Base-by-base conservation (phyloP, 1,140 invertebrate genomes). In the Micrasema minimum region DNA sequence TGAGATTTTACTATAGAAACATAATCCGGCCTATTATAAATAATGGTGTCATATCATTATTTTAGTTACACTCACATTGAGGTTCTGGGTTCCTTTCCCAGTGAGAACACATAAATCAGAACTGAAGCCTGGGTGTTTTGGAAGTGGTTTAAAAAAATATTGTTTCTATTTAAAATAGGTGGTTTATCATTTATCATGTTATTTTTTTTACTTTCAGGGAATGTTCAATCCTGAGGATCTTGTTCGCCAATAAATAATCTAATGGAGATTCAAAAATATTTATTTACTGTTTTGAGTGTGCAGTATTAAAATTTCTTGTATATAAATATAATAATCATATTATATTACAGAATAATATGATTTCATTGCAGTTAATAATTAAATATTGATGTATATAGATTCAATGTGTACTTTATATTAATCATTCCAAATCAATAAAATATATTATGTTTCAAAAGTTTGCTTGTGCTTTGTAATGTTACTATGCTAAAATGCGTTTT, bases 151-250 rank as follows among this genome's bases (percentile, higher is more conserved):
- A n/a, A n/a, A n/a, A n/a, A n/a, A n/a, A n/a, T n/a, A n/a, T n/a
- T n/a, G n/a, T n/a, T n/a, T n/a, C n/a, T n/a, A n/a, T n/a, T n/a
- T n/a, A n/a, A n/a, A n/a, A n/a, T n/a, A n/a, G n/a, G n/a, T n/a
- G n/a, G n/a, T n/a, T n/a, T n/a, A n/a, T n/a, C n/a, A n/a, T n/a
- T n/a, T n/a, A n/a, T n/a, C n/a, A n/a, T n/a, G n/a, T n/a, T n/a
- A n/a, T n/a, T n/a, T 78, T 79, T 78, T 79, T 78, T 76, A 72
- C 80, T 89, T 89, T 59, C 82, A 93, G 91, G 92, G 92, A 75
- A 94, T 94, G 92, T 94, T 94, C 83, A 94, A 93, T 84, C 92
- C 92, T 37, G 92, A 94, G 69, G 92, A 94, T 80, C 84, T 91
- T 80, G 85, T 87, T 79, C 80, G 80, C n/a, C 22, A 62, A 45